These are phyloP conservation scores for Euura saliciscinereae DNA, from an alignment of 1,140 invertebrate genomes.

Conservation along the genomic window DNA sequence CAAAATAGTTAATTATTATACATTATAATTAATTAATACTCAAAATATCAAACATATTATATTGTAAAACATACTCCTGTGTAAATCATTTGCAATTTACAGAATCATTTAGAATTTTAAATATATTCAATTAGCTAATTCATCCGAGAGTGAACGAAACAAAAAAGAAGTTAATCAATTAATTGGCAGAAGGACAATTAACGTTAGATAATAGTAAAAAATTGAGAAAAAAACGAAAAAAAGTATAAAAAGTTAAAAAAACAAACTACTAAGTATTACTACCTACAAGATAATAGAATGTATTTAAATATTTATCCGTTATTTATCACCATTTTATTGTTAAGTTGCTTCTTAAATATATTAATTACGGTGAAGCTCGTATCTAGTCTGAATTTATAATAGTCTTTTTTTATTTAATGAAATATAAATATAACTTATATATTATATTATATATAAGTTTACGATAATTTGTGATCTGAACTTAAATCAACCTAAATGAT, in stretches of 20 bases:
- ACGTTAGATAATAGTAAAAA: neutral
- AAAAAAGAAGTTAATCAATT: neutral
- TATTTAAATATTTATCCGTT: constrained; percentile 1
- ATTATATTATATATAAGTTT: neutral
- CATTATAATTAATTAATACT: constrained; percentile 16
- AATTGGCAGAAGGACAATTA: neutral
- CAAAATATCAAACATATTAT: constrained; percentile 29
- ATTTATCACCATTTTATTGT: neutral
- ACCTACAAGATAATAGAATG: neutral
- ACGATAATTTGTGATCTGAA: constrained; percentile 4
- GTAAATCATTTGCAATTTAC: constrained; percentile 19
- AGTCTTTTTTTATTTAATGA: neutral
- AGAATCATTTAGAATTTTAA: constrained; percentile 2
- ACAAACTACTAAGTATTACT: constrained; percentile 2
- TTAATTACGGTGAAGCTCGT: constrained; percentile 3
- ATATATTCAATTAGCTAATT: constrained; percentile 4
- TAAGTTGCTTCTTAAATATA: constrained; percentile 3
- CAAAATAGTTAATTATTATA: constrained; percentile 36
- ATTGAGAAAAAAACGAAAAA: too few relatives aligned
- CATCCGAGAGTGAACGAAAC: neutral
- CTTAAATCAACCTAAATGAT: constrained; percentile 35
- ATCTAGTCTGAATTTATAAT: neutral
- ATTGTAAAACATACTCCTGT: constrained; percentile 26
- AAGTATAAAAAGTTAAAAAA: too few relatives aligned
- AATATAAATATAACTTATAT: neutral